Evolutionary conservation across 2,888 invertebrate species (phyloP), one percentile per base, ranked within the genome.

Genomic region (Drosophila yooni): DNA sequence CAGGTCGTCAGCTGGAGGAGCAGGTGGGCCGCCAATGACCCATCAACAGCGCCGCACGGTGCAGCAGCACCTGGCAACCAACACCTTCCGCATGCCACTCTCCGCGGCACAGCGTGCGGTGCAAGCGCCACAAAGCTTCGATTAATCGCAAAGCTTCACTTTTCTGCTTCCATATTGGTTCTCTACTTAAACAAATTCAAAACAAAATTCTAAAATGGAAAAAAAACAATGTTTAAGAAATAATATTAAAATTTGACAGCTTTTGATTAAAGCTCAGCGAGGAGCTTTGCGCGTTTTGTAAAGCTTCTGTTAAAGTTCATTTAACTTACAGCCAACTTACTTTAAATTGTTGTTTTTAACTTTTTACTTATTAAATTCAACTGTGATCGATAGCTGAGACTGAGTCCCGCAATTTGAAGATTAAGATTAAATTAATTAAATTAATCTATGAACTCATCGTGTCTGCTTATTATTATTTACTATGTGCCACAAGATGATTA

Each of bases 61-160:
- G 40, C 54, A 38, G 4, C 4, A 31, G 5, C 52, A 48, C 8
- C 15, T 40, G 38, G 25, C 36, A n/a, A 36, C 65, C 6, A n/a
- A 66, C 21, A 60, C 57, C 27, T 11, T 74, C 29, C 70, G 70
- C 6, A 62, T 70, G 43, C 82, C 79, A 1, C 57, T 70, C 5
- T 80, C 80, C 0, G 38, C 56, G 36, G 80, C 80, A 10, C 80
- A 80, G 51, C 75, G 60, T 1, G 36, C 61, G 21, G 50, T 79
- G 59, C 79, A 50, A 0, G 11, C 38, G 11, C 82, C 75, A 1
- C 40, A 40, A 61, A 34, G 10, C 18, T 31, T 43, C 2, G 43
- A 74, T 31, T 57, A 27, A 1, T 2, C 63, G 8, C 27, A 54
- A 36, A 54, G 25, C 13, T 36, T 18, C 1, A 18, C 27, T 18